These are phyloP conservation scores for Tetragonula clypearis DNA, from an alignment of 1,140 invertebrate species.

Conservation along the genomic window DNA sequence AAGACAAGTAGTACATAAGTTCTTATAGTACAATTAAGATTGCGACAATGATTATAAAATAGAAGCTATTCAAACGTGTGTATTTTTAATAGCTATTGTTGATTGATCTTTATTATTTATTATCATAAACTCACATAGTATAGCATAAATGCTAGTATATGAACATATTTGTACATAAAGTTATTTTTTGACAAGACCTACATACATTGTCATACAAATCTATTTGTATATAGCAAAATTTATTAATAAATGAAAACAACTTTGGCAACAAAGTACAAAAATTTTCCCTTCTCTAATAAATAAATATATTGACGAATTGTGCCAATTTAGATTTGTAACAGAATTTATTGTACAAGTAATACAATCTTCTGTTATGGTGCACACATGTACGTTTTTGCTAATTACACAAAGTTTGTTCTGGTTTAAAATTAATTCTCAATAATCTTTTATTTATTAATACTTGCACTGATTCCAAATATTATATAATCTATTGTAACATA, in stretches of 20 bases:
- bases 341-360: conserved; percentile 34
- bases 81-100: conserved; percentile 10
- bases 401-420: not conserved
- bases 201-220: not conserved
- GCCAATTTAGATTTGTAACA: conserved; percentile 3
- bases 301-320: not conserved
- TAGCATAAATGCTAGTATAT: conserved; percentile 1
- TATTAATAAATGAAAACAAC: conserved; percentile 24
- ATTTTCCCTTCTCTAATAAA: not conserved
- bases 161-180: conserved; percentile 10
- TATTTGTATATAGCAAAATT: conserved; percentile 22
- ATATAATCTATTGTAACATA: not conserved
- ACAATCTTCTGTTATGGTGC: conserved; percentile 17
- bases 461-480: not conserved
- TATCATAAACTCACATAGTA: conserved; percentile 10
- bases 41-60: not conserved
- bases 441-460: not conserved
- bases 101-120: conserved; percentile 34
- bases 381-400: not conserved
- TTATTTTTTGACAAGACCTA: not conserved
- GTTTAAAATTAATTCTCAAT: not conserved
- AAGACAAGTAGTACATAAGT: not conserved
- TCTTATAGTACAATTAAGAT: not conserved
- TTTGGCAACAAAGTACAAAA: conserved; percentile 5
- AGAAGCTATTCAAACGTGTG: not conserved